Percentiles rank a stretch among this genome's conserved stretches.
These are phyloP conservation scores for Endotricha flammealis DNA, from an alignment of 2,888 invertebrate species.

Conservation along the genomic window DNA sequence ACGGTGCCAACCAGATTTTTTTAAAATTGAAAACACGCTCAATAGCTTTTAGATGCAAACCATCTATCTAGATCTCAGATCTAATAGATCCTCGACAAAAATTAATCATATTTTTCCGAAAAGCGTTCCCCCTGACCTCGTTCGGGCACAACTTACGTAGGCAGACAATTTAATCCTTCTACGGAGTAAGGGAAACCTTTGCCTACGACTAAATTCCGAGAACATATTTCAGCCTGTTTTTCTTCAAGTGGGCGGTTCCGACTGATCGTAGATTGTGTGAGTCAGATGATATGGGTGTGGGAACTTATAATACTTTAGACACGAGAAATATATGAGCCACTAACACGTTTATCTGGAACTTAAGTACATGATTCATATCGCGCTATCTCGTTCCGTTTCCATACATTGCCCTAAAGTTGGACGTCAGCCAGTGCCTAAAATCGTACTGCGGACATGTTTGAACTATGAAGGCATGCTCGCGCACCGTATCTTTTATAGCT, in stretches of 20 bases:
- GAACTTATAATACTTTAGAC: constrained; percentile 50
- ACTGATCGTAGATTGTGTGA: constrained; percentile 57
- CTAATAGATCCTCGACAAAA: constrained; percentile 4
- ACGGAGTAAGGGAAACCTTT: constrained; percentile 32
- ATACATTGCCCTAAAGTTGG: constrained; percentile 52
- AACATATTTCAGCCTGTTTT: constrained; percentile 52
- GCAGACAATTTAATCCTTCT: constrained; percentile 42
- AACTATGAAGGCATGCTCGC: constrained; percentile 46
- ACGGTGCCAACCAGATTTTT: constrained; percentile 54
- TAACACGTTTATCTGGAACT: constrained; percentile 46
- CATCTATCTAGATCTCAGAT: not conserved
- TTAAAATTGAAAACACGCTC: no score
- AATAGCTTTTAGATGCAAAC: constrained; percentile 7
- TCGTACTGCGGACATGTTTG: constrained; percentile 53
- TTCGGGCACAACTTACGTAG: constrained; percentile 39
- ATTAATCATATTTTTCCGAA: constrained; percentile 21
- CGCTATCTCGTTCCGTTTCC: constrained; percentile 42
- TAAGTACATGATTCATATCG: constrained; percentile 49
- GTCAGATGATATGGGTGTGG: constrained; percentile 63
- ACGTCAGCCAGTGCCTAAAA: constrained; percentile 62
- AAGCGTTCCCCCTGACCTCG: constrained; percentile 31
- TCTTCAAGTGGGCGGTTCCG: constrained; percentile 58
- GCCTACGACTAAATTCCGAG: constrained; percentile 39
- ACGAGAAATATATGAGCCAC: constrained; percentile 36
- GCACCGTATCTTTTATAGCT: constrained; percentile 47